Evolutionary conservation across 1,140 invertebrate species (phyloP).

Genomic region (Sycobia sp.): DNA sequence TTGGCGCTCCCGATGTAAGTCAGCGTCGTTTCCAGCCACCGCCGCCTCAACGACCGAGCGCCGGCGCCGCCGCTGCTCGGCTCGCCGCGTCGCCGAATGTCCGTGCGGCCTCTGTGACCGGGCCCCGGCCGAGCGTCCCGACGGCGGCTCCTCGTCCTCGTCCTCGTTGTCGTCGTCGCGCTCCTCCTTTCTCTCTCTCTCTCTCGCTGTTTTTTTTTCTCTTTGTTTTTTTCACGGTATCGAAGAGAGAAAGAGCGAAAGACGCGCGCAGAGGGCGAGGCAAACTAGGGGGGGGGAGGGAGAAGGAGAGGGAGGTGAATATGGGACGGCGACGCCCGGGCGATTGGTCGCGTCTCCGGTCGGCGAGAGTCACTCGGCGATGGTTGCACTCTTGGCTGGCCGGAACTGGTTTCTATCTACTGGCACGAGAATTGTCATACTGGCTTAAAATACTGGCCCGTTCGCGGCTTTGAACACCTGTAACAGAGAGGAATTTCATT

Average conservation of each 20-base stretch:
- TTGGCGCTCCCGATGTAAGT: constrained; percentile 62
- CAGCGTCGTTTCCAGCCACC: constrained; percentile 58
- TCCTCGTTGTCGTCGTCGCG: background rate
- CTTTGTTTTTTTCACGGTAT: too few species aligned
- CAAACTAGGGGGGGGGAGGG: too few species aligned
- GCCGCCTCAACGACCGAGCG: constrained; percentile 34
- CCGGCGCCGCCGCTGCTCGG: constrained; percentile 10
- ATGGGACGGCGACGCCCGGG: too few species aligned
- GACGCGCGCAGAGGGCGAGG: too few species aligned
- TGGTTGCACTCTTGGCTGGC: constrained; percentile 29
- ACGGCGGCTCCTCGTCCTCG: background rate
- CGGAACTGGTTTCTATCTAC: constrained; percentile 52
- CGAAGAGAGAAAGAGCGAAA: too few species aligned
- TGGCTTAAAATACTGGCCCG: constrained; percentile 61
- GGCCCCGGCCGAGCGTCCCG: background rate
- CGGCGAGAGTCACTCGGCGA: too few species aligned
- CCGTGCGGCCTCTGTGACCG: background rate
- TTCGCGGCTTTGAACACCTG: constrained; percentile 49
- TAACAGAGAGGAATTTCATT: too few species aligned
- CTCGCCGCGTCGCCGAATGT: constrained; percentile 28
- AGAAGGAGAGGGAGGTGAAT: too few species aligned
- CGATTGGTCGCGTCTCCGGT: too few species aligned
- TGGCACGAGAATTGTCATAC: constrained; percentile 56
- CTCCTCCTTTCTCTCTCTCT: background rate
- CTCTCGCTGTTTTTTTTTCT: too few species aligned